Evolutionary conservation across 35 echinoderm and acorn worm genomes (phyloP).

Genomic region (Acanthaster planci): DNA sequence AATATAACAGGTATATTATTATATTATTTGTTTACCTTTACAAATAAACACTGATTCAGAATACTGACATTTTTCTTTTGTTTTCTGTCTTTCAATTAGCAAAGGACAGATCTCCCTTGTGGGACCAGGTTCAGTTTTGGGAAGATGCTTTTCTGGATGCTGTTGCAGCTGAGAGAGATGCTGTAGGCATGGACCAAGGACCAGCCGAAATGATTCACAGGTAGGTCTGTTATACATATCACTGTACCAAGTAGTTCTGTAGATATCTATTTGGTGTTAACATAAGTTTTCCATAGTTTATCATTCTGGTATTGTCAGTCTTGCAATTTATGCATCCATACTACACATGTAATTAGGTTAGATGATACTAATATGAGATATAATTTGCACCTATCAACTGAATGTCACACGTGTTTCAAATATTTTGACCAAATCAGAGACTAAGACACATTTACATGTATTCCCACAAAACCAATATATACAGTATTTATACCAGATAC

Average conservation of each 20-base stretch:
- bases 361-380: no score
- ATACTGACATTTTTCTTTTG: background rate
- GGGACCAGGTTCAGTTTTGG: slow-evolving; percentile 96
- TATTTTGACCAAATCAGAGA: no score
- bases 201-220: slow-evolving; percentile 97
- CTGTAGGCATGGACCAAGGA: slow-evolving; percentile 98
- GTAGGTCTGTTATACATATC: slow-evolving; percentile 29
- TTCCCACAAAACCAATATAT: no score
- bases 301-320: background rate
- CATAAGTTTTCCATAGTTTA: background rate
- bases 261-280: background rate
- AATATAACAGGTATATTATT: no score
- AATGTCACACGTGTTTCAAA: no score
- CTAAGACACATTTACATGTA: no score
- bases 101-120: slow-evolving; percentile 90
- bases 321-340: no score
- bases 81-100: slow-evolving; percentile 38
- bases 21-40: no score
- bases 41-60: background rate
- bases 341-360: no score
- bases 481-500: no score
- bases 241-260: background rate
- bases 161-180: slow-evolving; percentile 96
- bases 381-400: no score
- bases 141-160: slow-evolving; percentile 94